phyloP scores from a whole-genome alignment of 2,113 vertebrate species.

The Megaceryle torquata region DNA sequence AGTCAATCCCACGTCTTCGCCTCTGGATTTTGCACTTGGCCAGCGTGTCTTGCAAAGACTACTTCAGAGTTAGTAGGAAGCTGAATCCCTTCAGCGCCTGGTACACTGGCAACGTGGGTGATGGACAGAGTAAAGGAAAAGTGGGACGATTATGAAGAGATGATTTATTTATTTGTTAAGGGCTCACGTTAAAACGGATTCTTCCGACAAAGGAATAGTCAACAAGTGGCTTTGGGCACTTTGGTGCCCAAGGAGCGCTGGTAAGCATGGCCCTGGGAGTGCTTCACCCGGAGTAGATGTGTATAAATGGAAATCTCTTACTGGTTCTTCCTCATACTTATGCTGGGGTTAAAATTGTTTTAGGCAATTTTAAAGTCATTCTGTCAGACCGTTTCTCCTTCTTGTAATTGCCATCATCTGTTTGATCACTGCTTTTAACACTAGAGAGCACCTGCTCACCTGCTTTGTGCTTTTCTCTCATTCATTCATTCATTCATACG shows the following conservation, averaged over 20 bases:
- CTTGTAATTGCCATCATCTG: neutral
- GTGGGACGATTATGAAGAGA: rapidly evolving
- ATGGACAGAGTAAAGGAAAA: neutral
- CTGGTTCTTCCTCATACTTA: neutral
- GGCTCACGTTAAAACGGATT: neutral
- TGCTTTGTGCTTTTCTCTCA: conserved; percentile 43
- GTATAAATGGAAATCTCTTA: neutral
- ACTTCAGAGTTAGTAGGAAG: neutral
- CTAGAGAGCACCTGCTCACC: conserved; percentile 63
- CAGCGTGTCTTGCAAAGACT: neutral
- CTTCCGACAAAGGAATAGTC: neutral
- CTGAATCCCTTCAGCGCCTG: neutral
- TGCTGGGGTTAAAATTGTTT: neutral
- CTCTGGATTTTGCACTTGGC: neutral
- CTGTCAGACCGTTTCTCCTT: neutral
- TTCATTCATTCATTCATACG: neutral
- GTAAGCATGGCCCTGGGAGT: no score
- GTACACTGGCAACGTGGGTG: neutral
- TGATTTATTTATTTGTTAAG: neutral
- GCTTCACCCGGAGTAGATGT: neutral
- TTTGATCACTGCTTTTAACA: conserved; percentile 28
- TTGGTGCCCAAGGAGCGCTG: neutral
- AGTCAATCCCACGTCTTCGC: neutral
- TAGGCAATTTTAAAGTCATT: neutral
- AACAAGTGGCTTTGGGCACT: neutral